phyloP scores from a whole-genome alignment of 2,797 vertebrate genomes.

The Dipus sagitta region DNA sequence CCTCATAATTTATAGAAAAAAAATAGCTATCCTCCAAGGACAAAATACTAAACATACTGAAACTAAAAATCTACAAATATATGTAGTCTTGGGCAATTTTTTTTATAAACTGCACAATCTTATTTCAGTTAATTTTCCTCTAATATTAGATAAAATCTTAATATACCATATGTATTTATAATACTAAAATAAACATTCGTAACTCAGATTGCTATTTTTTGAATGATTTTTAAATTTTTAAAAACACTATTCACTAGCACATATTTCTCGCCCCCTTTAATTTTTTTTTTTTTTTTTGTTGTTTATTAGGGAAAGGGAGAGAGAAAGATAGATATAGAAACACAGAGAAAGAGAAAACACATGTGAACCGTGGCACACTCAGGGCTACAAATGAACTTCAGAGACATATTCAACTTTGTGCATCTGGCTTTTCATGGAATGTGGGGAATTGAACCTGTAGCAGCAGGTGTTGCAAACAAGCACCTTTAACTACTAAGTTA shows the following conservation, averaged over 20 bases:
- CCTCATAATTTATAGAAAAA: neutral
- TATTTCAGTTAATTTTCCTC: neutral
- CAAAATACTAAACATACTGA: neutral
- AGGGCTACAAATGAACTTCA: too few relatives aligned
- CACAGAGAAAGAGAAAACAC: too few relatives aligned
- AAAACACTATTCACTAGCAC: neutral
- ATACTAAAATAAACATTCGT: neutral
- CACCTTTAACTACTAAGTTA: too few relatives aligned
- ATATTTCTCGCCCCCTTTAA: neutral
- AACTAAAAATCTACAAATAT: neutral
- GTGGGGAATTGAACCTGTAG: too few relatives aligned
- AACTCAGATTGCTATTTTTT: neutral
- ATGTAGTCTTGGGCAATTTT: neutral
- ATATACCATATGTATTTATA: neutral
- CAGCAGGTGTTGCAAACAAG: too few relatives aligned
- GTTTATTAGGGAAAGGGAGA: too few relatives aligned
- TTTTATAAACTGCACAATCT: neutral
- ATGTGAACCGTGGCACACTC: too few relatives aligned
- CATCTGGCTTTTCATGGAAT: too few relatives aligned
- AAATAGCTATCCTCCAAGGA: neutral
- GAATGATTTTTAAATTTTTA: neutral
- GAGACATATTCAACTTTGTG: too few relatives aligned
- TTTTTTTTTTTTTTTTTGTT: neutral
- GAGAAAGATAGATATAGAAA: too few relatives aligned
- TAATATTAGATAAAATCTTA: conserved; percentile 31